Percentiles rank a stretch among this genome's conserved stretches.
phyloP scores from a whole-genome alignment of 2,888 invertebrate species.

The Apeira syringaria region DNA sequence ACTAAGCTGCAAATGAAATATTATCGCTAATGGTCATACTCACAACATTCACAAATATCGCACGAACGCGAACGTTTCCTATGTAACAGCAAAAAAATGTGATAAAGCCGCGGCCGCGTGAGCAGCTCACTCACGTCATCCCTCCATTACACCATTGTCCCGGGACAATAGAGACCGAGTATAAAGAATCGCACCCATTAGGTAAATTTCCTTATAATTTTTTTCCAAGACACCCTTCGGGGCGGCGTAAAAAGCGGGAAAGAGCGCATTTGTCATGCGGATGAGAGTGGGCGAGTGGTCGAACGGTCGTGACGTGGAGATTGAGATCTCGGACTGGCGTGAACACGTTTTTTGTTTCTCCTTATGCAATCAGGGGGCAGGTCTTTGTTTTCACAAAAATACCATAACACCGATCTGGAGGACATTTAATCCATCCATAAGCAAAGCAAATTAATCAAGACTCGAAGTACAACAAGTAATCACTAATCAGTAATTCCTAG shows the following conservation, averaged over 20 bases:
- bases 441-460: too few species aligned
- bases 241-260: constrained; percentile 63
- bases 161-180: constrained; percentile 74
- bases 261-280: constrained; percentile 72
- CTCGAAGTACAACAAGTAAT: too few species aligned
- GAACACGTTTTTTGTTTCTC: constrained; percentile 54
- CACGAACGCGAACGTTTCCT: constrained; percentile 51
- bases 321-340: constrained; percentile 70
- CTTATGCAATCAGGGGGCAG: constrained; percentile 54
- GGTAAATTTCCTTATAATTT: constrained; percentile 84
- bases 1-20: too few species aligned
- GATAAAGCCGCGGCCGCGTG: constrained; percentile 49
- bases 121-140: constrained; percentile 76
- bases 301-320: constrained; percentile 36
- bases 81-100: constrained; percentile 48
- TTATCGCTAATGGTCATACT: too few species aligned
- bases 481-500: too few species aligned
- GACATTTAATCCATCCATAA: too few species aligned
- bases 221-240: constrained; percentile 78
- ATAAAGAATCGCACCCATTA: constrained; percentile 82
- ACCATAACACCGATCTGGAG: too few species aligned
- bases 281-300: constrained; percentile 28
- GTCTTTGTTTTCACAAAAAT: constrained; percentile 26
- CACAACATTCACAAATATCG: constrained; percentile 31
- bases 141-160: constrained; percentile 81